Base-by-base conservation (phyloP, 2,797 vertebrate genomes). In the Siniperca undulata region DNA sequence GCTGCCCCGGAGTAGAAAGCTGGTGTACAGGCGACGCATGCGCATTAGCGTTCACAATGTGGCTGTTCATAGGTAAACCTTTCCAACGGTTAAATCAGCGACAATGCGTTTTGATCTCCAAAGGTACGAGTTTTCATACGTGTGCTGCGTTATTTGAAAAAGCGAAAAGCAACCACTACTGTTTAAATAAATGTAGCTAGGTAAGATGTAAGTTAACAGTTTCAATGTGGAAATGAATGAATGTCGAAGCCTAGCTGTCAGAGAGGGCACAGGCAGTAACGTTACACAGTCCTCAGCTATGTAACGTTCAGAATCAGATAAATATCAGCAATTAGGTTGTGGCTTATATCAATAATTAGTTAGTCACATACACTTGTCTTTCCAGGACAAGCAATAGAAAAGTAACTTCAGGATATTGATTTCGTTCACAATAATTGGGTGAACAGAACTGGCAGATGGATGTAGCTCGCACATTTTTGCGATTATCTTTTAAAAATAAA, bases 31-130 rank as follows among this genome's bases (percentile, higher is more conserved):
- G 0, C 0, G 4, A 12, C 87, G 84, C 89, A 88, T 85, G 89
- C 85, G 89, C 59, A 74, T 0, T 74, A 17, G 17, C 1, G 12
- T 46, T 4, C 13, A 62, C 1, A 85, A 94, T 94, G 92, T 90
- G 38, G 85, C 59, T 2, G 1, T 1, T 0, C 0, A 1, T 34
- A 1, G 24, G 12, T 7, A 68, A 16, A n/a, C 0, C 0, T 2
- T 1, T 82, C 0, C 42, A 3, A 1, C 11, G 70, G 24, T 30
- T 86, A 1, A 38, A 30, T 3, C 78, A 7, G 24, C 56, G n/a
- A 68, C 60, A 24, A 1, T 27, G n/a, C 30, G 9, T 3, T 17
- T 48, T 88, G 74, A 58, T 53, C 34, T 61, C n/a, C 1, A 84
- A 86, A 93, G 93, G 93, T 94, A 92, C 10, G 82, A 14, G 2